These are phyloP conservation scores for Heliornis fulica DNA, from an alignment of 2,113 vertebrate genomes.

Conservation along the genomic window DNA sequence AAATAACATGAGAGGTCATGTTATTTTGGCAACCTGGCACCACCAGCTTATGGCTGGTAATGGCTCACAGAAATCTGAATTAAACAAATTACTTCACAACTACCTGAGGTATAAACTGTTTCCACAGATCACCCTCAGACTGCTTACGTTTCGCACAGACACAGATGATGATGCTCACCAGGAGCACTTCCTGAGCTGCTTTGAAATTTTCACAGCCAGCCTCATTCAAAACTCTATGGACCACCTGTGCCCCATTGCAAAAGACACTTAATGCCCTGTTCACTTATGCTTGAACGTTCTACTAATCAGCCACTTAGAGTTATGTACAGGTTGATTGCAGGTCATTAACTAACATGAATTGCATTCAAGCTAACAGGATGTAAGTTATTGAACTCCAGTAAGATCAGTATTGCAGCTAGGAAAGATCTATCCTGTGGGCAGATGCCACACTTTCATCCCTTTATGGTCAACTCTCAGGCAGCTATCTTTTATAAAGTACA, in stretches of 20 bases:
- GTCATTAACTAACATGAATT: not conserved
- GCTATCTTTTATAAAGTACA: rapidly evolving
- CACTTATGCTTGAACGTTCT: not conserved
- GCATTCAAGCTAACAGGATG: not conserved
- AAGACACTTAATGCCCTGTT: not conserved
- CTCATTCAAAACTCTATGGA: not conserved
- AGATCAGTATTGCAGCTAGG: not conserved
- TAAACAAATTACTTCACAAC: not conserved
- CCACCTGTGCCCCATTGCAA: not conserved
- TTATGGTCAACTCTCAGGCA: not conserved
- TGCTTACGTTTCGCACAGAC: not conserved
- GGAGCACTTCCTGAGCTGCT: not conserved
- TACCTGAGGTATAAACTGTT: not conserved
- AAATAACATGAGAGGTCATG: not conserved
- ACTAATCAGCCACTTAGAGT: not conserved
- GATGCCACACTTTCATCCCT: not conserved
- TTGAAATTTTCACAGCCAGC: not conserved
- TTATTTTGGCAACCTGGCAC: not conserved
- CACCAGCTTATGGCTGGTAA: not conserved
- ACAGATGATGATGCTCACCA: not conserved
- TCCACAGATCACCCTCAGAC: rapidly evolving
- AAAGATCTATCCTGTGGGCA: not conserved
- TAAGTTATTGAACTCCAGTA: not conserved
- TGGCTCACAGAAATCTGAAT: not conserved
- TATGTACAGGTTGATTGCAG: not conserved